phyloP scores from a whole-genome alignment of 2,113 vertebrate species.

The Gorsachius goisagi region DNA sequence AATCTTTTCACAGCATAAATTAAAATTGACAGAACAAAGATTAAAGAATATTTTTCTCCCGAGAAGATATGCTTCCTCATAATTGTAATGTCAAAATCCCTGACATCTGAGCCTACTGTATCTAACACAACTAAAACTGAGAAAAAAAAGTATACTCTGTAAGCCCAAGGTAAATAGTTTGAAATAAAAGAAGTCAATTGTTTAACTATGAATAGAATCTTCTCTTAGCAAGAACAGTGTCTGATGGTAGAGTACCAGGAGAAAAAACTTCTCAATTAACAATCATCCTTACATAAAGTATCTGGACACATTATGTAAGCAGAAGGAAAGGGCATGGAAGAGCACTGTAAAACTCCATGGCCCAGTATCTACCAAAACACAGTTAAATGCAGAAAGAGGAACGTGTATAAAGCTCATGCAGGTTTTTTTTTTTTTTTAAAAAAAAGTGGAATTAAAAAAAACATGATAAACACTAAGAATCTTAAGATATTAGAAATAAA shows the following conservation, averaged over 20 bases:
- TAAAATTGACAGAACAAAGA: constrained; percentile 18
- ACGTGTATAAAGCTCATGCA: neutral
- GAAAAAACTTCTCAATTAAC: constrained; percentile 19
- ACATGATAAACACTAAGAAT: neutral
- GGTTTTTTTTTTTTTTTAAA: too few species aligned
- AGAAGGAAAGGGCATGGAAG: neutral
- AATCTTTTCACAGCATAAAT: neutral
- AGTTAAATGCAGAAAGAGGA: neutral
- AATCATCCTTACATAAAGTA: constrained; percentile 30
- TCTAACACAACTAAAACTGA: neutral
- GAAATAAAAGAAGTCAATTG: neutral
- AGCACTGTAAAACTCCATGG: neutral
- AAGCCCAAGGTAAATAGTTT: neutral
- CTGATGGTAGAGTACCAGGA: neutral
- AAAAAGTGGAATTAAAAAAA: neutral
- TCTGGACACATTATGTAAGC: neutral
- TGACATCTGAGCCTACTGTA: neutral
- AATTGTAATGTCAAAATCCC: constrained; percentile 31
- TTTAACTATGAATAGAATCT: neutral
- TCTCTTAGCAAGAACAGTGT: neutral
- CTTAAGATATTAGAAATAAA: neutral
- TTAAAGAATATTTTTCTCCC: neutral
- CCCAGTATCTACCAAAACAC: neutral
- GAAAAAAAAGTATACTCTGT: neutral
- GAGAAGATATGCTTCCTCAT: neutral